Percentiles rank a stretch among this genome's conserved stretches.
Evolutionary conservation across 2,888 invertebrate species (phyloP).

Genomic region (Melikaiella ostensackeni): DNA sequence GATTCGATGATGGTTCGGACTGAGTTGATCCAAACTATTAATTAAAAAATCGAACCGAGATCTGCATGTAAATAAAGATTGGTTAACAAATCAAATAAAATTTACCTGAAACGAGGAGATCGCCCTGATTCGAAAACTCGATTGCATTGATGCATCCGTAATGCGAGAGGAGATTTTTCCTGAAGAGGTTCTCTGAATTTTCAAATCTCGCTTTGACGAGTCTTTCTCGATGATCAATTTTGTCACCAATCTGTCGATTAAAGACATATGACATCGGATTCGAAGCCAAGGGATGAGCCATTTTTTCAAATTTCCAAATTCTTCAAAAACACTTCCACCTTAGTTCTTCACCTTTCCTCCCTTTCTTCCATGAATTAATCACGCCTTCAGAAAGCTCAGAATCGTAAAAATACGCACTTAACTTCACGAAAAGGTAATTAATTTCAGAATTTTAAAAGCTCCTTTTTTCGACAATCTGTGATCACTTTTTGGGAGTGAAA

Average conservation of each 20-base stretch:
- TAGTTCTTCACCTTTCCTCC: constrained; percentile 57
- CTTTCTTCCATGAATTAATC: constrained; percentile 61
- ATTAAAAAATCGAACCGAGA: not conserved
- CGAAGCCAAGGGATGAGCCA: constrained; percentile 78
- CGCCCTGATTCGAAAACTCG: constrained; percentile 94
- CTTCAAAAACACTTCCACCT: constrained; percentile 35
- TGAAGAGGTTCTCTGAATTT: constrained; percentile 86
- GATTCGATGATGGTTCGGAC: constrained; percentile 3
- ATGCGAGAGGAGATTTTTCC: constrained; percentile 91
- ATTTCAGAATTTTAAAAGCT: not conserved
- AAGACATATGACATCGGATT: constrained; percentile 82
- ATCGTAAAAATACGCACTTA: not conserved
- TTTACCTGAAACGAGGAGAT: constrained; percentile 92
- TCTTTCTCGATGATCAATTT: constrained; percentile 80
- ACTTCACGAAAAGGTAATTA: not conserved
- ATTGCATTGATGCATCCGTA: constrained; percentile 98
- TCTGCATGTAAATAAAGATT: not conserved
- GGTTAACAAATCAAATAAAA: not conserved
- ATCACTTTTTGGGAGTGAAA: constrained; percentile 2
- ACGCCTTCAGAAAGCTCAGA: not conserved
- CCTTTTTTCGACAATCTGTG: not conserved
- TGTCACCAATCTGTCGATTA: constrained; percentile 82
- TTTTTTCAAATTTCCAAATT: constrained; percentile 52
- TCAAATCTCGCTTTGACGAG: constrained; percentile 82
- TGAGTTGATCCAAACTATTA: not conserved